Conservation (phyloP, 2,888 invertebrate species). For the Diploptera punctata region DNA sequence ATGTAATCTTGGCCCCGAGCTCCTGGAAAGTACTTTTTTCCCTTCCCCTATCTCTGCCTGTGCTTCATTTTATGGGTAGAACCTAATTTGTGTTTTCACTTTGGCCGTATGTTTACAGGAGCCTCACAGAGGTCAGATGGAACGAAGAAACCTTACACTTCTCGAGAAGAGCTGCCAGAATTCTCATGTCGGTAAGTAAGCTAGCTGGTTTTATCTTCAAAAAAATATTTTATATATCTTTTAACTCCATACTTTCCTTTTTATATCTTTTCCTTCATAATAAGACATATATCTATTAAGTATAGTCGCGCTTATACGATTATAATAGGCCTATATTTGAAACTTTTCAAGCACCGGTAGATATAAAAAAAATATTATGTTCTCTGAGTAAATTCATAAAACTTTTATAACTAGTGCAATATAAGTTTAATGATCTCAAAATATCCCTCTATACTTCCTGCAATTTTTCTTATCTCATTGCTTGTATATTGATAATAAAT, state of each 20-base stretch:
- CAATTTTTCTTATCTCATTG: too few species aligned
- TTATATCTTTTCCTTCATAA: neutral
- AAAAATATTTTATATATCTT: neutral
- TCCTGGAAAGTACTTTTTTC: neutral
- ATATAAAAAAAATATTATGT: too few species aligned
- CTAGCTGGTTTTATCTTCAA: neutral
- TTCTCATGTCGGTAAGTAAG: constrained; percentile 64
- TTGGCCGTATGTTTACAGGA: constrained; percentile 54
- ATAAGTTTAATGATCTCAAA: too few species aligned
- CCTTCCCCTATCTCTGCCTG: neutral
- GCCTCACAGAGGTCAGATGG: constrained; percentile 63
- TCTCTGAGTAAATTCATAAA: too few species aligned
- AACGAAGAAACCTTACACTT: constrained; percentile 66
- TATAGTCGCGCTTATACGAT: too few species aligned
- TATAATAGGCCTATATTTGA: too few species aligned
- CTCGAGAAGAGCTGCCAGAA: constrained; percentile 65
- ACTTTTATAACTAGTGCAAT: too few species aligned
- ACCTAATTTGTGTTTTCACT: constrained; percentile 17
- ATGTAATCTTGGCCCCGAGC: neutral
- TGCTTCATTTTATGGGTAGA: neutral
- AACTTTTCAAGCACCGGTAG: too few species aligned
- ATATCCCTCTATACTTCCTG: too few species aligned
- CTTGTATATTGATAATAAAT: too few species aligned
- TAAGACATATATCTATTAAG: too few species aligned
- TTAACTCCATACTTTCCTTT: neutral